phyloP scores from a whole-genome alignment of 2,113 vertebrate species.

The Steatornis caripensis region DNA sequence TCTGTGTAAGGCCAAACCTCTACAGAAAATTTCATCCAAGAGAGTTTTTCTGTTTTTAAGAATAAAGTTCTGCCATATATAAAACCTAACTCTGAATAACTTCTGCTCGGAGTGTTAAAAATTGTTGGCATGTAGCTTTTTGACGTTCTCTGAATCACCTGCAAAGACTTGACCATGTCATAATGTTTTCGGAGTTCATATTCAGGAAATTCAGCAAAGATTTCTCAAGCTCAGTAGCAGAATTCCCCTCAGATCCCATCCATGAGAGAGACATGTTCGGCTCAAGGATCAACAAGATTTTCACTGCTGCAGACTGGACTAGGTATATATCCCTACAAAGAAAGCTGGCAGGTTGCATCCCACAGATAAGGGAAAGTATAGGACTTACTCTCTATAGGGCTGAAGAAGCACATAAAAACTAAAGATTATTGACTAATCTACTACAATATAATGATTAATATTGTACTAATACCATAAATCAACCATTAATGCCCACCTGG shows the following conservation, averaged over 20 bases:
- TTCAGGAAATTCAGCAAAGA: neutral
- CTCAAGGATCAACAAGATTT: neutral
- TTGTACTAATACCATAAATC: neutral
- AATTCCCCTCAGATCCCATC: neutral
- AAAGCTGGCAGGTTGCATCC: neutral
- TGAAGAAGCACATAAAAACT: neutral
- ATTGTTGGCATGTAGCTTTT: neutral
- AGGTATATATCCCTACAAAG: neutral
- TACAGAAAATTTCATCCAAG: neutral
- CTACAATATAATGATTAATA: neutral
- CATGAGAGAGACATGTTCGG: neutral
- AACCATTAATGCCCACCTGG: neutral
- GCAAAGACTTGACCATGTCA: too few relatives aligned
- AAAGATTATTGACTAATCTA: neutral
- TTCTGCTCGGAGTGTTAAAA: neutral
- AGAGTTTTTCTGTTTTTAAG: neutral
- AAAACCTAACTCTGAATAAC: neutral
- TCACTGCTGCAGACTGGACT: neutral
- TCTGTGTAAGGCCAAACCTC: neutral
- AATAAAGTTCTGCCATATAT: neutral
- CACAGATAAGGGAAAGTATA: neutral
- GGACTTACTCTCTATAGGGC: neutral
- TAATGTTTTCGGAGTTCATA: neutral
- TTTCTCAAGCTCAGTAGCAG: neutral
- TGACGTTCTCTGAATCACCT: neutral